Evolutionary conservation across 2,797 vertebrate species (phyloP).

Genomic region (Onychomys torridus): DNA sequence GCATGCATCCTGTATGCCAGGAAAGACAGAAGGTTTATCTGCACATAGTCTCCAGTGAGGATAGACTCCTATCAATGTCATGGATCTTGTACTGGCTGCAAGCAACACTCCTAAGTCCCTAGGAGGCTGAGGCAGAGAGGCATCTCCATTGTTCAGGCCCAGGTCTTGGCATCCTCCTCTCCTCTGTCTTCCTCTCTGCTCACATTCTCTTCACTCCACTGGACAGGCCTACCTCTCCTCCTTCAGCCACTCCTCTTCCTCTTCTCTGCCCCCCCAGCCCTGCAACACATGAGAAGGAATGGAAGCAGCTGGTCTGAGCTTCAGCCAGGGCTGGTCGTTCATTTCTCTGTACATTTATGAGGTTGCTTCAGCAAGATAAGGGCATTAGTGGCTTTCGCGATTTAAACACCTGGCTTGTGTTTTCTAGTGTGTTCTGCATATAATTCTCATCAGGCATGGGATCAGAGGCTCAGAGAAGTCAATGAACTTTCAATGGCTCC

Average conservation of each 20-base stretch:
- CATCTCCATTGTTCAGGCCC: fast-evolving
- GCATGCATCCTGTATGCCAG: no score
- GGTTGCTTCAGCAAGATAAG: not conserved
- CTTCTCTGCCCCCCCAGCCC: fast-evolving
- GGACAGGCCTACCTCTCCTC: not conserved
- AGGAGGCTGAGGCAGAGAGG: no score
- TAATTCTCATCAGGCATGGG: not conserved
- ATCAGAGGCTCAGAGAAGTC: not conserved
- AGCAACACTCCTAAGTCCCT: not conserved
- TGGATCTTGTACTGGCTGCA: not conserved
- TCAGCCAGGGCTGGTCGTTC: fast-evolving
- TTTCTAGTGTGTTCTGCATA: no score
- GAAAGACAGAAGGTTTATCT: not conserved
- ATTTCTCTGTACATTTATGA: not conserved
- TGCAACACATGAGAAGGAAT: no score
- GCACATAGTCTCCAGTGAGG: not conserved
- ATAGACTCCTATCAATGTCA: no score
- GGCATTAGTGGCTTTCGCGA: fast-evolving
- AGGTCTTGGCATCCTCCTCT: fast-evolving
- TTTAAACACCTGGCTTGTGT: no score
- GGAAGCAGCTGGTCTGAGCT: no score
- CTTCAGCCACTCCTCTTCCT: fast-evolving
- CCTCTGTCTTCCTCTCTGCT: not conserved
- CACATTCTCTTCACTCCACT: fast-evolving
- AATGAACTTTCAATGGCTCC: not conserved